Evolutionary conservation across 53 echinoderm and acorn worm species (phyloP), one percentile per base, ranked within the genome.

Genomic region (Hippasteria phrygiana): DNA sequence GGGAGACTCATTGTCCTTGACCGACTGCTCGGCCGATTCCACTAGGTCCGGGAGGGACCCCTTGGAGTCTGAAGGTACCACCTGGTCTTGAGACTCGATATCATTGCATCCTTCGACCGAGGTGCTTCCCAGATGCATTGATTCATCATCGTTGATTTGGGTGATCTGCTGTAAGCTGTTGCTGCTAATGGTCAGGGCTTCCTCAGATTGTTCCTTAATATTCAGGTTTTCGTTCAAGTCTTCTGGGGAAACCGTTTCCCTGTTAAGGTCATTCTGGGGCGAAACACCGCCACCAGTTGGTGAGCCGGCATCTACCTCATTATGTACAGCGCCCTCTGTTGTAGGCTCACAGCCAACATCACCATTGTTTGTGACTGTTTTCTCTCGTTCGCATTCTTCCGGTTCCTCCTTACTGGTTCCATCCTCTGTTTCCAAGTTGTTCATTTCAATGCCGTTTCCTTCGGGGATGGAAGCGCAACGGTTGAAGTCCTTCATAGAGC

Each of bases 11-110:
- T 51, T 70, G 38, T 71, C 85, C 69, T 85, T 85, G 50, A 46
- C 85, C 7, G 85, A 85, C 29, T 85, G 85, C 54, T 69, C 85
- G 3, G 85, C 85, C 6, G 85, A 85, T 37, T 85, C 85, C 18
- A 85, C 27, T 20, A 85, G 70, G 37, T 85, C 85, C 2, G 85
- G 85, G 32, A 85, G 55, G 24, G 85, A 69, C 0, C 85, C 85
- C 22, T 85, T 85, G 3, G 85, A 48, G 70, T 85, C 85, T 11
- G 71, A 48, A 9, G 70, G 48, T 33, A 70, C 37, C 5, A 38
- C 78, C 56, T 59, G 55, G 34, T 27, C 70, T 10, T 71, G 37
- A 13, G 85, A 71, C 10, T 71, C 71, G 13, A 13, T 28, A 31
- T 79, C 79, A 1, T 14, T 38, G 22, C 79, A 34, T 10, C 32